phyloP scores from a whole-genome alignment of 2,888 invertebrate species.

The Allophyes oxyacanthae region DNA sequence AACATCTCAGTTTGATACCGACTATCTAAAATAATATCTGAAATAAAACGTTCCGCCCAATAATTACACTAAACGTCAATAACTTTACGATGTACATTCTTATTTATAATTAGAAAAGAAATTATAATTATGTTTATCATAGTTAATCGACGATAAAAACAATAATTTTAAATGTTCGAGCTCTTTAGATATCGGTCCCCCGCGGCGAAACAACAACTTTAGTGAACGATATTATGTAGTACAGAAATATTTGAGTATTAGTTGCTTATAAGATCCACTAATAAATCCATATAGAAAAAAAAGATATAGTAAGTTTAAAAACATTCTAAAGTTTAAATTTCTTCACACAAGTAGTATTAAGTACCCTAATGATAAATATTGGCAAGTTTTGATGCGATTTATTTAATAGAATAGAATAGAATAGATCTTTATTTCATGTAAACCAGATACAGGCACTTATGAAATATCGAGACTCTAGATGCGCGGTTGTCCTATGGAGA shows the following conservation, averaged over 20 bases:
- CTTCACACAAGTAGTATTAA: no score
- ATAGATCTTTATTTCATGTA: no score
- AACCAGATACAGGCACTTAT: no score
- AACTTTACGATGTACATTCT: slow-evolving; percentile 32
- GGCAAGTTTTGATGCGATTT: no score
- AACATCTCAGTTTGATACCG: slow-evolving; percentile 40
- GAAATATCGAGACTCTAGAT: no score
- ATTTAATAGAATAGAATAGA: no score
- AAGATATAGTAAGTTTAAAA: no score
- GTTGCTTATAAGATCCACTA: neutral
- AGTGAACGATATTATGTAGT: slow-evolving; percentile 18
- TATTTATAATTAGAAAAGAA: slow-evolving; percentile 46
- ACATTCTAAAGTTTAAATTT: no score
- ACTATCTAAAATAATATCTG: slow-evolving; percentile 35
- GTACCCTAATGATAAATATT: no score
- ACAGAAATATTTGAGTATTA: neutral
- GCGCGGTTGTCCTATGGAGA: no score
- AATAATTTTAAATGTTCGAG: slow-evolving; percentile 26
- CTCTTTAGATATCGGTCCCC: slow-evolving; percentile 20
- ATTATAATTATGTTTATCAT: slow-evolving; percentile 46
- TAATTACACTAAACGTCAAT: slow-evolving; percentile 25
- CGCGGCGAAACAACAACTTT: slow-evolving; percentile 26
- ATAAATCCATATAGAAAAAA: no score
- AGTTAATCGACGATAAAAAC: slow-evolving; percentile 37
- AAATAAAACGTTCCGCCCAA: slow-evolving; percentile 15